Percentiles rank a stretch among this genome's conserved stretches.
These are phyloP conservation scores for Valencia hispanica DNA, from an alignment of 2,797 vertebrate genomes.

Conservation along the genomic window DNA sequence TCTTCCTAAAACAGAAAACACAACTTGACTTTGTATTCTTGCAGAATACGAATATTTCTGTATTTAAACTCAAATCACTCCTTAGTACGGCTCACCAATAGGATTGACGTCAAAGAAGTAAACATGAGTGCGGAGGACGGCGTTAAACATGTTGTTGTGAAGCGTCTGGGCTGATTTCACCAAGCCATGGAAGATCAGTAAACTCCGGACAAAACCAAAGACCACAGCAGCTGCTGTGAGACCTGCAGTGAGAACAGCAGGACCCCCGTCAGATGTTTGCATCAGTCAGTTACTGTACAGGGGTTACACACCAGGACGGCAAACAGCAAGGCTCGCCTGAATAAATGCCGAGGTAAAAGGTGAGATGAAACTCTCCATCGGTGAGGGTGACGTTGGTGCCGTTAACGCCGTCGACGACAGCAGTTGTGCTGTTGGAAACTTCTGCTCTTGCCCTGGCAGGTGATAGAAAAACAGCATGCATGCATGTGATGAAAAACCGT, in stretches of 20 bases:
- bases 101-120: slow-evolving; percentile 84
- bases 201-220: slow-evolving; percentile 84
- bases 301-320: neutral
- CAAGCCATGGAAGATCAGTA: slow-evolving; percentile 85
- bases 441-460: slow-evolving; percentile 73
- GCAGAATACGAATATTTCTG: neutral
- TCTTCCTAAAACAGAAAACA: slow-evolving; percentile 57
- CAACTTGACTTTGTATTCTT: fast-evolving
- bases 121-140: slow-evolving; percentile 73
- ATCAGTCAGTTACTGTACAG: neutral
- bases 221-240: slow-evolving; percentile 84
- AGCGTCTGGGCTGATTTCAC: slow-evolving; percentile 86
- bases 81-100: slow-evolving; percentile 67
- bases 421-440: slow-evolving; percentile 32
- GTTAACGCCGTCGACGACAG: slow-evolving; percentile 14
- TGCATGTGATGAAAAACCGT: neutral
- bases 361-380: slow-evolving; percentile 47
- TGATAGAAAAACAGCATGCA: neutral
- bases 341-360: slow-evolving; percentile 77
- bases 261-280: neutral
- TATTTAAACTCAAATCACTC: neutral
- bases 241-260: slow-evolving; percentile 72
- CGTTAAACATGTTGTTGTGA: slow-evolving; percentile 82
- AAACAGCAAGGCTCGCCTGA: slow-evolving; percentile 58
- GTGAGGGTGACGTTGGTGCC: slow-evolving; percentile 37